A percentile compares a stretch with the other conserved stretches of the same genome.
phyloP scores from a whole-genome alignment of 1,140 invertebrate species.

The Frieseomelitta varia region DNA sequence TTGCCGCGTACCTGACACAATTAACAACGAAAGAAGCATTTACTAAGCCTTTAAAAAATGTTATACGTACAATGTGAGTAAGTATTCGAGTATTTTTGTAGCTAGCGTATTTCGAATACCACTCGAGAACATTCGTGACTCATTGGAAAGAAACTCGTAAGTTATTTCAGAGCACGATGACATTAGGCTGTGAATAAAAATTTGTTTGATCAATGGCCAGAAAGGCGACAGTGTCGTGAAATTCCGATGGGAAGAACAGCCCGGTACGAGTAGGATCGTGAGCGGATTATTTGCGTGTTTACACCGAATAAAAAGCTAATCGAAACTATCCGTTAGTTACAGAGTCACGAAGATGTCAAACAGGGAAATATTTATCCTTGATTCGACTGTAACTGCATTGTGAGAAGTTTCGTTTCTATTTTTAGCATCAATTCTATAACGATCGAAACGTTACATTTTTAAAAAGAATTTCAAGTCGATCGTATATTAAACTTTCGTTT shows the following conservation, averaged over 20 bases:
- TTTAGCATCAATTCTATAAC: not conserved
- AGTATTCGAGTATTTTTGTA: too few species aligned
- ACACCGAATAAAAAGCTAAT: conserved; percentile 24
- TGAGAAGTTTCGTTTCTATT: not conserved
- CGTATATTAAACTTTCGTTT: too few species aligned
- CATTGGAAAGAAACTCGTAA: not conserved
- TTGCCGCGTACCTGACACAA: not conserved
- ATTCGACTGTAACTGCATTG: not conserved
- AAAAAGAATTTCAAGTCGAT: too few species aligned
- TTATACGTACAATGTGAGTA: too few species aligned
- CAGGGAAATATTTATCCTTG: not conserved
- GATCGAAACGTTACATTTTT: too few species aligned
- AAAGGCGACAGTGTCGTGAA: conserved; percentile 7
- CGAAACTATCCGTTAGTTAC: conserved; percentile 23
- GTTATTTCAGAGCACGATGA: not conserved
- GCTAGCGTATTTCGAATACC: not conserved
- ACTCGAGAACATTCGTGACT: not conserved
- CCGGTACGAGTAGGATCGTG: conserved; percentile 1
- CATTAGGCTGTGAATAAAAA: conserved; percentile 34
- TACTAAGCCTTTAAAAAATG: too few species aligned
- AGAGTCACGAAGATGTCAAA: conserved; percentile 29
- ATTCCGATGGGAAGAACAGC: conserved; percentile 5
- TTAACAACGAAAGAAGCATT: not conserved
- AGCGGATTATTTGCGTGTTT: not conserved
- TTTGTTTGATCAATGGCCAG: conserved; percentile 56